Percentiles rank a stretch among this genome's conserved stretches.
Conservation (phyloP, 2,888 invertebrate genomes). For the Boloria selene region DNA sequence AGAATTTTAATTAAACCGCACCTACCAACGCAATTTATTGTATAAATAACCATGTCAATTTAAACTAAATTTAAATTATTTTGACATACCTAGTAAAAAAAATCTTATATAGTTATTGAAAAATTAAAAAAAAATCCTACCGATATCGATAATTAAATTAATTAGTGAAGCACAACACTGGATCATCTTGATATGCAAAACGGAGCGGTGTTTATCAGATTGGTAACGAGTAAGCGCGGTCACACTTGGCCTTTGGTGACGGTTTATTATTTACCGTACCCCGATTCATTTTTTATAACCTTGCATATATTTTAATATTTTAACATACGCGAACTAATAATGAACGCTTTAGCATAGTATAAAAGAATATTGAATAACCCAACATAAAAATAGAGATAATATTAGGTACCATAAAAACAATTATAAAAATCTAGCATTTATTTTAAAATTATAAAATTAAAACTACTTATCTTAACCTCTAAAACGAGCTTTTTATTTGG, state of each 20-base stretch:
- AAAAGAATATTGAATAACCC: background rate
- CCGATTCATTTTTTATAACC: constrained; percentile 32
- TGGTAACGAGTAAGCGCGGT: constrained; percentile 55
- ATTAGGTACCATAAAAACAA: too few species aligned
- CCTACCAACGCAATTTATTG: too few species aligned
- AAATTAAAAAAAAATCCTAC: background rate
- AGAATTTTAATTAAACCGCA: background rate
- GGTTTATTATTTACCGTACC: constrained; percentile 37
- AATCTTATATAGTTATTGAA: too few species aligned
- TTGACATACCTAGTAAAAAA: too few species aligned
- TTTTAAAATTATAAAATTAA: too few species aligned
- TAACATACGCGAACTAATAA: background rate
- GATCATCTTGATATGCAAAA: constrained; percentile 66
- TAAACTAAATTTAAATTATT: too few species aligned
- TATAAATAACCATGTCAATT: too few species aligned
- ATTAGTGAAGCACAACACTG: constrained; percentile 44
- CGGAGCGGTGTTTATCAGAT: constrained; percentile 60
- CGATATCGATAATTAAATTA: constrained; percentile 35
- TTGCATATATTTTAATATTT: constrained; percentile 33
- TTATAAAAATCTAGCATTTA: too few species aligned
- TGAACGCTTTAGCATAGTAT: background rate
- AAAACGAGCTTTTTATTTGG: too few species aligned
- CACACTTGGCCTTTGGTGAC: constrained; percentile 57
- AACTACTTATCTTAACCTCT: too few species aligned
- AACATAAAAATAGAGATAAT: background rate